Base-by-base conservation (phyloP, 2,797 vertebrate genomes). In the Peromyscus aztecus region DNA sequence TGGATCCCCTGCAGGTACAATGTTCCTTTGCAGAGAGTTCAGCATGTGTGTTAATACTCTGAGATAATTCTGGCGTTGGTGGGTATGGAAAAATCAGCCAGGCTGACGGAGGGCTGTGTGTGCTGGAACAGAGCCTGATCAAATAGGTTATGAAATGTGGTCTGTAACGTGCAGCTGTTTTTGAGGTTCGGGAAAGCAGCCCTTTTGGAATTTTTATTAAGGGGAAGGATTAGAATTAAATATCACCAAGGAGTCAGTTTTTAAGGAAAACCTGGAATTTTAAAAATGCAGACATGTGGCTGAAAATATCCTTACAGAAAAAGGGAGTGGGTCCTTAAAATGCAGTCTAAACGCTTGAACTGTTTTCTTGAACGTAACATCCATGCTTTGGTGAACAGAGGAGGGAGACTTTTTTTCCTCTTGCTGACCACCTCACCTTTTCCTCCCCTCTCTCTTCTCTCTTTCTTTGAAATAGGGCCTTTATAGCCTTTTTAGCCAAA, bases 41-140 rank as follows among this genome's bases (percentile, higher is more conserved):
- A 77, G 89, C 78, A 40, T 1, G 4, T 57, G 61, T 77, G 23
- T 93, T 92, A 89, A 83, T 73, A 67, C 57, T 96, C 71, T 59
- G 90, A 94, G 88, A 95, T 92, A 92, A 95, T 90, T 82, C 85
- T 92, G 97, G 92, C 94, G 7, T 94, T 95, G 6, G 17, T 34
- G 37, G 75, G 46, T 84, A 29, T 80, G 88, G 91, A 65, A 88
- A 61, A 84, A 78, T 89, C 67, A 9, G 61, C 76, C 84, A 93
- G 77, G 29, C 34, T 65, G 61, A 91, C 21, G 46, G 75, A 34
- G 55, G 71, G 23, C 13, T 90, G 84, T 86, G 52, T 43, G 76
- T 83, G 87, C 92, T 97, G 93, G 92, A 95, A 52, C 6, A 73
- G 43, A 29, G 90, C 93, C 98, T 95, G 89, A 93, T 89, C 93